phyloP scores from a whole-genome alignment of 2,797 vertebrate genomes.

The Semaprochilodus insignis region DNA sequence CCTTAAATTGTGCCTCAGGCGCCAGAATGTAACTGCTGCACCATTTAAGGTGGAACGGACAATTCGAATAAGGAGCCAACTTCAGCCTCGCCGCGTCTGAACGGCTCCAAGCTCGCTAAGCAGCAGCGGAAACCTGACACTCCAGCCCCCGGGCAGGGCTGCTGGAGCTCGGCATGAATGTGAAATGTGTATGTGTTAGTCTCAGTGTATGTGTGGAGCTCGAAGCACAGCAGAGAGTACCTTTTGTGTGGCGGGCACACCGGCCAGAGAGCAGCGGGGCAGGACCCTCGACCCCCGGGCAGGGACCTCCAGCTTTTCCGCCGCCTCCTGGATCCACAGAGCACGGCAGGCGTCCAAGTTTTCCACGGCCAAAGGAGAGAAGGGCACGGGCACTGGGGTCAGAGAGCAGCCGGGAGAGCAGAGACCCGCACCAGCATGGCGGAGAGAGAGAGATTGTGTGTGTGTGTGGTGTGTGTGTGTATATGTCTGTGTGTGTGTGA shows the following conservation, averaged over 20 bases:
- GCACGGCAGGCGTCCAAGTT: not conserved
- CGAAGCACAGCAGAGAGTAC: constrained; percentile 49
- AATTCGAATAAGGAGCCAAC: too few species aligned
- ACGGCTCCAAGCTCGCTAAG: too few species aligned
- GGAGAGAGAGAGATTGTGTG: constrained; percentile 13
- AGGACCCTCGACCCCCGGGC: constrained; percentile 95
- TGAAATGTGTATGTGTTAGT: not conserved
- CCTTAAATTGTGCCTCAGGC: too few species aligned
- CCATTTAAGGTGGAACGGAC: too few species aligned
- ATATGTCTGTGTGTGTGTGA: not conserved
- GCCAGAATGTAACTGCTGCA: too few species aligned
- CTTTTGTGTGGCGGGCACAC: constrained; percentile 84
- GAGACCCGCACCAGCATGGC: constrained; percentile 66
- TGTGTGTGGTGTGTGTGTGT: constrained; percentile 10
- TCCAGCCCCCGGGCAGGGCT: too few species aligned
- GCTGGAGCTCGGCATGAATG: too few species aligned
- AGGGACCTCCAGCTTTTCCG: constrained; percentile 80
- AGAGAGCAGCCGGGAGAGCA: constrained; percentile 81
- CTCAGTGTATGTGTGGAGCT: not conserved
- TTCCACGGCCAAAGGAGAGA: constrained; percentile 76
- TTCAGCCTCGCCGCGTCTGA: too few species aligned
- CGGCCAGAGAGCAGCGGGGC: constrained; percentile 82
- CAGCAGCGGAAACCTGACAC: too few species aligned
- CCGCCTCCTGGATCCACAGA: not conserved
- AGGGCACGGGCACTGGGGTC: constrained; percentile 83